Conservation (phyloP, 2,797 vertebrate genomes). For the Rhynchotus rufescens region DNA sequence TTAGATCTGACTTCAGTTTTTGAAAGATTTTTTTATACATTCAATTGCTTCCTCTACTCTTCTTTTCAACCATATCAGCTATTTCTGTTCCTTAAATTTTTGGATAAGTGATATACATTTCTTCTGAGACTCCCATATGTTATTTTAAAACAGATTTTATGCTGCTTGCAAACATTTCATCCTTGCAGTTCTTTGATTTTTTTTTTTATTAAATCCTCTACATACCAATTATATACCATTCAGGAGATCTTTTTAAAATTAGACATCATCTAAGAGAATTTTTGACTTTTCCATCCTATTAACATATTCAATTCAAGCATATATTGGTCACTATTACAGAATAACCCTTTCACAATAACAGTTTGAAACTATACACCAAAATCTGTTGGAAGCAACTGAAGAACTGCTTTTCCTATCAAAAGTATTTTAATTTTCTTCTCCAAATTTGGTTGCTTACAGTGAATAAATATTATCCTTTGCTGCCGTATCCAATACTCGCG, state of each 20-base stretch:
- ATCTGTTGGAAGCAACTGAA: not conserved
- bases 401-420: not conserved
- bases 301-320: not conserved
- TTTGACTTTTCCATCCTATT: conserved; percentile 4
- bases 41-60: not conserved
- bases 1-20: not conserved
- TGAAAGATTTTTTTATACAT: not conserved
- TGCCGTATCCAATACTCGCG: too few relatives aligned
- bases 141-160: conserved; percentile 43
- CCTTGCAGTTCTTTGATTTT: conserved; percentile 27
- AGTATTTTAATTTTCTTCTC: not conserved
- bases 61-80: not conserved
- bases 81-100: conserved; percentile 4
- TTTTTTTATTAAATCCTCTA: not conserved
- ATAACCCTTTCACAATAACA: not conserved
- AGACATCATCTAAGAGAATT: not conserved
- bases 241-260: not conserved
- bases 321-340: not conserved
- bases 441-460: not conserved
- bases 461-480: too few relatives aligned
- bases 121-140: conserved; percentile 29
- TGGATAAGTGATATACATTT: conserved; percentile 17
- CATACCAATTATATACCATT: conserved; percentile 13
- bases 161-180: conserved; percentile 42
- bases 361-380: not conserved